A percentile compares a stretch with the other conserved stretches of the same genome.
These are phyloP conservation scores for Pandion haliaetus DNA, from an alignment of 2,113 vertebrate species.

Conservation along the genomic window DNA sequence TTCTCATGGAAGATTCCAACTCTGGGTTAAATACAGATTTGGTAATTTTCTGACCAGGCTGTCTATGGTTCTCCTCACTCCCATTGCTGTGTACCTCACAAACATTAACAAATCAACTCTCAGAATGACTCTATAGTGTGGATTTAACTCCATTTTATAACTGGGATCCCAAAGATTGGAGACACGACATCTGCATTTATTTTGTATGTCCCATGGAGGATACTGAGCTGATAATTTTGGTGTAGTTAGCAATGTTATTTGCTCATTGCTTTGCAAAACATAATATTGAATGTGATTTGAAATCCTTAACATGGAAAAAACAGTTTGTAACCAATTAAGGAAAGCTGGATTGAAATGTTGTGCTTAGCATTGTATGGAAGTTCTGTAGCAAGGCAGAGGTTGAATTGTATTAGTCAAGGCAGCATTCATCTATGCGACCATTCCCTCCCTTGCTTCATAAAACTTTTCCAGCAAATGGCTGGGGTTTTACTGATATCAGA, in stretches of 20 bases:
- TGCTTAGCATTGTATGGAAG: neutral
- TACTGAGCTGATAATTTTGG: neutral
- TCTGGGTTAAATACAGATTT: neutral
- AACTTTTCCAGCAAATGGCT: neutral
- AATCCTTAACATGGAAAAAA: neutral
- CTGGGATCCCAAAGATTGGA: neutral
- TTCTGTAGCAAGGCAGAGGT: neutral
- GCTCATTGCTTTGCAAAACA: neutral
- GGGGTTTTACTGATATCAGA: neutral
- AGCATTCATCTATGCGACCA: neutral
- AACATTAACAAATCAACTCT: neutral
- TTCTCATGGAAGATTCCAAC: neutral
- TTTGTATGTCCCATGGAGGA: neutral
- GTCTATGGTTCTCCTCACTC: neutral
- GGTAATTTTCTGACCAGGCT: neutral
- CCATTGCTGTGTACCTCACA: neutral
- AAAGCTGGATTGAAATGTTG: neutral
- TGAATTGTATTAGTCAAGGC: neutral
- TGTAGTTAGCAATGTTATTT: neutral
- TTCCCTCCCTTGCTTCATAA: neutral
- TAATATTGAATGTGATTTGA: neutral
- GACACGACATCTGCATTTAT: neutral
- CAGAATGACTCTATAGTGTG: neutral
- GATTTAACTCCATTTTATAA: neutral
- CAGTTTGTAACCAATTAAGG: neutral